Evolutionary conservation across 2,113 vertebrate genomes (phyloP).

Genomic region (Tragelaphus buxtoni): DNA sequence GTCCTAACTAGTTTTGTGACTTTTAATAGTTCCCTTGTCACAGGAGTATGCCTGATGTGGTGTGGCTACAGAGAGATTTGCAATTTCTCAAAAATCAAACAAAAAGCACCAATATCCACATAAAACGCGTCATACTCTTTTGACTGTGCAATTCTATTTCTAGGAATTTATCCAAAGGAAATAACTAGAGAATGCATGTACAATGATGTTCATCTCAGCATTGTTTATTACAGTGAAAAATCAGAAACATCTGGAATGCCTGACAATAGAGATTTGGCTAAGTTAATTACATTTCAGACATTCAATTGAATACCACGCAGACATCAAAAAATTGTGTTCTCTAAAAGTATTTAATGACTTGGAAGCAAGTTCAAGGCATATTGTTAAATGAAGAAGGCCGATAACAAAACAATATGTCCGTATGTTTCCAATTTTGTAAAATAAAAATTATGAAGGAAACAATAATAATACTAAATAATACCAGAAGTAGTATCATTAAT

Average conservation of each 20-base stretch:
- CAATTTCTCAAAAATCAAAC: conserved; percentile 58
- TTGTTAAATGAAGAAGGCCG: conserved; percentile 55
- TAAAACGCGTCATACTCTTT: conserved; percentile 50
- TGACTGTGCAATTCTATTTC: conserved; percentile 56
- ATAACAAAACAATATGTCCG: conserved; percentile 63
- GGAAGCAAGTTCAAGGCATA: conserved; percentile 64
- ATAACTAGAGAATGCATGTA: conserved; percentile 62
- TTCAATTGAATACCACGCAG: conserved; percentile 60
- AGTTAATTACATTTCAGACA: conserved; percentile 65
- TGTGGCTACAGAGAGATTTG: conserved; percentile 32
- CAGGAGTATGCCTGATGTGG: conserved; percentile 41
- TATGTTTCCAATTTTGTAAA: conserved; percentile 58
- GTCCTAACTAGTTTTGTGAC: conserved; percentile 35
- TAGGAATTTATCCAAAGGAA: conserved; percentile 69
- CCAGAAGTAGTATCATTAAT: conserved; percentile 20
- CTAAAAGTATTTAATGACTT: conserved; percentile 63
- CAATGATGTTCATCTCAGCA: conserved; percentile 66
- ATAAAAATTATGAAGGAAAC: conserved; percentile 43
- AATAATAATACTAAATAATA: conserved; percentile 53
- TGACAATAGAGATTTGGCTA: conserved; percentile 65
- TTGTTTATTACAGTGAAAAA: conserved; percentile 70
- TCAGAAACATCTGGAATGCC: conserved; percentile 70
- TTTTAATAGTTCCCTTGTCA: conserved; percentile 52
- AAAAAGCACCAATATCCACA: conserved; percentile 52
- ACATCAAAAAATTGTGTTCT: conserved; percentile 60